Conservation (phyloP, 2,797 vertebrate genomes). For the Dromococcyx pavoninus region DNA sequence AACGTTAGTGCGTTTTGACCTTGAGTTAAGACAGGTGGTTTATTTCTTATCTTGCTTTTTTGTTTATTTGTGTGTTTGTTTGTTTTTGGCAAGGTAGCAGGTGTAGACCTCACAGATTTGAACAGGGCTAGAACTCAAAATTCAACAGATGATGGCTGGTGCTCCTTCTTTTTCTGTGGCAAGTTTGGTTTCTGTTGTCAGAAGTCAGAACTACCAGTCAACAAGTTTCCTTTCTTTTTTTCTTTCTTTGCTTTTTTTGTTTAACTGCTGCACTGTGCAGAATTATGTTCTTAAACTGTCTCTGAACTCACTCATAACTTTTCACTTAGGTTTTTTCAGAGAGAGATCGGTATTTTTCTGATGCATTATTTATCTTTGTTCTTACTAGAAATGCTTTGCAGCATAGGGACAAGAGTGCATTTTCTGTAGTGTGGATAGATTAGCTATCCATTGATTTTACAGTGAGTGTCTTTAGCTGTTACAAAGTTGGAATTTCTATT, state of each 20-base stretch:
- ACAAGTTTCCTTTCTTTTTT: not conserved
- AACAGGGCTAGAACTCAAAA: not conserved
- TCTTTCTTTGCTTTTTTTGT: not conserved
- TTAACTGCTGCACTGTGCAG: rapidly evolving
- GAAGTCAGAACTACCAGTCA: not conserved
- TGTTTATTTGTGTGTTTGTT: not conserved
- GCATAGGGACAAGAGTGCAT: not conserved
- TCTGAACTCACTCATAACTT: not conserved
- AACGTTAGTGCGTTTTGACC: not conserved
- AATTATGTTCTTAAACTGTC: not conserved
- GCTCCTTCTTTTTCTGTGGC: not conserved
- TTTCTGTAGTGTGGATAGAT: not conserved
- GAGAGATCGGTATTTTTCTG: not conserved
- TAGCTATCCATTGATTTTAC: not conserved
- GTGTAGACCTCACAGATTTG: not conserved
- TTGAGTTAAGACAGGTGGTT: not conserved
- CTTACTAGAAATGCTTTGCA: not conserved
- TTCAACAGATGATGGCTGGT: not conserved
- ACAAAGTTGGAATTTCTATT: not conserved
- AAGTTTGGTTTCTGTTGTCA: not conserved
- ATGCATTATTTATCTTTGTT: not conserved
- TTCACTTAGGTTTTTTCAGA: not conserved
- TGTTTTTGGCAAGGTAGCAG: not conserved
- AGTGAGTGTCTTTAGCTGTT: not conserved
- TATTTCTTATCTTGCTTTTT: not conserved